phyloP scores from a whole-genome alignment of 2,888 invertebrate genomes.

The Harpalus rubripes region DNA sequence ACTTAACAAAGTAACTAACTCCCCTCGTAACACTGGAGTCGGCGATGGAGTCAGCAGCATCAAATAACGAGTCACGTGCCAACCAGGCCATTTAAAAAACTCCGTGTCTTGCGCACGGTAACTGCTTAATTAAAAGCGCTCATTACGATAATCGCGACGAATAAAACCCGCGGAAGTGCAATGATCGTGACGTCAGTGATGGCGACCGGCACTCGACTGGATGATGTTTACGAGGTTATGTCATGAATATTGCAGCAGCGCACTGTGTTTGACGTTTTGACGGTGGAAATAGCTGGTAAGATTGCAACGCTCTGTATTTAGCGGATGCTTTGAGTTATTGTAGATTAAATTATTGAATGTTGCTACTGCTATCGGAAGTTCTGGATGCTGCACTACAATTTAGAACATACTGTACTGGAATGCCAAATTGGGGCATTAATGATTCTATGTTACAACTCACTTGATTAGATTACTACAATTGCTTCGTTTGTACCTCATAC shows the following conservation, averaged over 20 bases:
- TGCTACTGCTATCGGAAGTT: slow-evolving; percentile 32
- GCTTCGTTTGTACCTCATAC: slow-evolving; percentile 18
- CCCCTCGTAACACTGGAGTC: not conserved
- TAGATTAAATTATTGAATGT: slow-evolving; percentile 40
- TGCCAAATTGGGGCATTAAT: slow-evolving; percentile 19
- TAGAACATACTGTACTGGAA: slow-evolving; percentile 21
- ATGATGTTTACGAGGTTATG: slow-evolving; percentile 49
- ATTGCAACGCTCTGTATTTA: slow-evolving; percentile 23
- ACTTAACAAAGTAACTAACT: slow-evolving; percentile 62
- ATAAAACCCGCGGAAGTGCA: slow-evolving; percentile 43
- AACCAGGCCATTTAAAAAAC: slow-evolving; percentile 55
- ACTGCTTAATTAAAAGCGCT: slow-evolving; percentile 60
- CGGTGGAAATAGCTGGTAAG: slow-evolving; percentile 12
- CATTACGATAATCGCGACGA: slow-evolving; percentile 56
- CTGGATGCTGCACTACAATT: not conserved
- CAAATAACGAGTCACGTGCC: slow-evolving; percentile 57
- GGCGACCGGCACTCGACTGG: not conserved
- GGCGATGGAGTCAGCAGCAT: slow-evolving; percentile 49
- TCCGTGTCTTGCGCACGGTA: slow-evolving; percentile 47
- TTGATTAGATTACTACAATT: slow-evolving; percentile 8
- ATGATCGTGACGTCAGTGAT: slow-evolving; percentile 43
- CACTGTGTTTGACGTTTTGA: slow-evolving; percentile 32
- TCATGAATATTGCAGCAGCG: slow-evolving; percentile 36
- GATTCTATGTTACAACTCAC: slow-evolving; percentile 21
- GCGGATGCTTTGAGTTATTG: slow-evolving; percentile 36